Evolutionary conservation across 2,797 vertebrate genomes (phyloP), one percentile per base, ranked within the genome.

Genomic region (Scolopax rusticola): DNA sequence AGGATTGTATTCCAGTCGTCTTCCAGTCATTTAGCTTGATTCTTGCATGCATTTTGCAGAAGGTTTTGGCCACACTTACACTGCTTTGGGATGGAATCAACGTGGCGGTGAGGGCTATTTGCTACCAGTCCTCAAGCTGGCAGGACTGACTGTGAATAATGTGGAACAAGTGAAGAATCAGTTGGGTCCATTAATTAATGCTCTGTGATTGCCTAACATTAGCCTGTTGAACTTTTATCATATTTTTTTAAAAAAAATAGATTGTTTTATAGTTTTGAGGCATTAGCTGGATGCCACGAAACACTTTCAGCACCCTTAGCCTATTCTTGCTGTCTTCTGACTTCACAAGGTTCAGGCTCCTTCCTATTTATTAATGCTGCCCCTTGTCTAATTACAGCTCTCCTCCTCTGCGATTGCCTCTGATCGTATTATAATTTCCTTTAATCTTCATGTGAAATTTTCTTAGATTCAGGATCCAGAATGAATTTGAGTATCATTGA

Each of bases 401-500:
- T 92, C 59, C 50, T 94, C 86, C 71, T 92, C 84, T 75, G 61
- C 4, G 8, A 75, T 87, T 6, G 2, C 61, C 71, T 96, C 92
- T 78, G 86, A 87, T 95, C 71, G 38, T 77, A 71, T 89, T 71
- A 84, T 83, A 90, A 89, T 95, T 94, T 89, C 87, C 47, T 97
- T 93, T 95, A 94, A 95, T 97, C 89, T 93, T 78, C 69, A 33
- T 65, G 78, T 59, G 59, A 91, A 92, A 81, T 59, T 92, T 94
- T 41, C 75, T 91, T 82, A 89, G 53, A 92, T 87, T 95, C 84
- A 56, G 43, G 57, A 90, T 89, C 84, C 84, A 93, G 81, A 89
- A 83, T 84, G 78, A 92, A 85, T 95, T 80, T 90, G 80, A 93
- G 93, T 85, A 80, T 85, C 95, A 93, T 78, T 96, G 96, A 93